Percentiles rank a stretch among this genome's conserved stretches.
Evolutionary conservation across 2,113 vertebrate genomes (phyloP).

Genomic region (Pluvianellus socialis): DNA sequence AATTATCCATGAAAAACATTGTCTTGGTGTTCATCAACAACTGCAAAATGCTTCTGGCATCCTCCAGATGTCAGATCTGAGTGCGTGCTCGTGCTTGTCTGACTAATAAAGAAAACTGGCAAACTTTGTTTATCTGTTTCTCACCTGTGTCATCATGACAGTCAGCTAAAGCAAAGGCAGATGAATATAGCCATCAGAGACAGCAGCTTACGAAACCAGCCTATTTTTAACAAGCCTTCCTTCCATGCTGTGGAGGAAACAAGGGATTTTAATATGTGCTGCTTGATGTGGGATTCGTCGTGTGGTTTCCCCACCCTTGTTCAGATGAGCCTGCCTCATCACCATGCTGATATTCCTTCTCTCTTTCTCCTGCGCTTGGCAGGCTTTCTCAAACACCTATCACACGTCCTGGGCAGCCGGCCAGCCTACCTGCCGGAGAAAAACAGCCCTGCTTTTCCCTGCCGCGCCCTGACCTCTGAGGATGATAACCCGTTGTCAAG

Average conservation of each 20-base stretch:
- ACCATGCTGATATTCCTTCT: not conserved
- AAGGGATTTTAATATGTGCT: not conserved
- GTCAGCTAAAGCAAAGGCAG: not conserved
- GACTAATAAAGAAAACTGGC: conserved; percentile 7
- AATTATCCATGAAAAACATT: not conserved
- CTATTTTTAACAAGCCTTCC: conserved; percentile 55
- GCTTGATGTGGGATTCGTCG: conserved; percentile 28
- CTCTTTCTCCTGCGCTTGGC: not conserved
- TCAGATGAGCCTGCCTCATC: not conserved
- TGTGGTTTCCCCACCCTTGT: conserved; percentile 30
- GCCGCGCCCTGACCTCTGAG: conserved; percentile 1
- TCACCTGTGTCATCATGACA: conserved; percentile 43
- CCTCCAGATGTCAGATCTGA: not conserved
- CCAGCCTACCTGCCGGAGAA: conserved; percentile 56
- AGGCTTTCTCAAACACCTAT: not conserved
- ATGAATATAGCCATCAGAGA: conserved; percentile 3
- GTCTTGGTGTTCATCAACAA: not conserved
- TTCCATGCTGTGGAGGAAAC: conserved; percentile 3
- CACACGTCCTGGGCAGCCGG: not conserved
- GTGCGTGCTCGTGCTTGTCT: not conserved
- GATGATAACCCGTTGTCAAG: not conserved
- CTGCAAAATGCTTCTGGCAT: not conserved
- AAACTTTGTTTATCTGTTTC: conserved; percentile 30
- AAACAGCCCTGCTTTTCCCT: conserved; percentile 36
- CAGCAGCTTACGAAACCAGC: conserved; percentile 25